These are phyloP conservation scores for Oxyscelio sp. DNA, from an alignment of 2,888 invertebrate genomes.

Conservation along the genomic window DNA sequence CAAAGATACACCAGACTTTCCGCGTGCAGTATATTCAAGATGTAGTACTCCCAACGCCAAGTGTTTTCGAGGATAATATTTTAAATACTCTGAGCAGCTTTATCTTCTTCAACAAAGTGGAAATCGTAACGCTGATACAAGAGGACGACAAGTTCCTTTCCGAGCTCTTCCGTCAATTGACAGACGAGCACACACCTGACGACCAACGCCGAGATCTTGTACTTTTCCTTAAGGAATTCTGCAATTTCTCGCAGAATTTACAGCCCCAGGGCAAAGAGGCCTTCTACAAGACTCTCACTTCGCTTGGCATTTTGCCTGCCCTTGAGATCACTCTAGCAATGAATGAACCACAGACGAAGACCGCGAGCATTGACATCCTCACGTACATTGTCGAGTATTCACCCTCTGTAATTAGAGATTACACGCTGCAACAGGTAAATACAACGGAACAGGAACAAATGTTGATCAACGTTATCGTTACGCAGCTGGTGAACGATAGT, in stretches of 20 bases:
- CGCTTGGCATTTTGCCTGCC: slow-evolving; percentile 95
- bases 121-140: slow-evolving; percentile 99
- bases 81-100: slow-evolving; percentile 99
- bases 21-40: slow-evolving; percentile 99
- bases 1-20: slow-evolving; percentile 99
- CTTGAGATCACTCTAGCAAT: slow-evolving; percentile 96
- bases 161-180: slow-evolving; percentile 97
- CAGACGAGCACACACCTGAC: slow-evolving; percentile 95
- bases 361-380: slow-evolving; percentile 99
- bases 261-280: slow-evolving; percentile 99
- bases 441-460: slow-evolving; percentile 98
- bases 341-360: slow-evolving; percentile 98
- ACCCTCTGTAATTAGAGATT: slow-evolving; percentile 98
- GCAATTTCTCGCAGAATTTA: slow-evolving; percentile 99
- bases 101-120: slow-evolving; percentile 99
- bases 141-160: slow-evolving; percentile 99
- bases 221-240: slow-evolving; percentile 99
- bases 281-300: slow-evolving; percentile 98
- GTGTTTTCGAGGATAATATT: slow-evolving; percentile 99
- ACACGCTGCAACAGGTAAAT: slow-evolving; percentile 97
- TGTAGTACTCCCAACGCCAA: slow-evolving; percentile 99
- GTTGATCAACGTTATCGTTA: slow-evolving; percentile 98
- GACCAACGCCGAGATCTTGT: slow-evolving; percentile 97
- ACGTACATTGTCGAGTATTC: slow-evolving; percentile 99
- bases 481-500: slow-evolving; percentile 98